Evolutionary conservation across 2,113 vertebrate genomes (phyloP).

Genomic region (Trematocara marginatum): DNA sequence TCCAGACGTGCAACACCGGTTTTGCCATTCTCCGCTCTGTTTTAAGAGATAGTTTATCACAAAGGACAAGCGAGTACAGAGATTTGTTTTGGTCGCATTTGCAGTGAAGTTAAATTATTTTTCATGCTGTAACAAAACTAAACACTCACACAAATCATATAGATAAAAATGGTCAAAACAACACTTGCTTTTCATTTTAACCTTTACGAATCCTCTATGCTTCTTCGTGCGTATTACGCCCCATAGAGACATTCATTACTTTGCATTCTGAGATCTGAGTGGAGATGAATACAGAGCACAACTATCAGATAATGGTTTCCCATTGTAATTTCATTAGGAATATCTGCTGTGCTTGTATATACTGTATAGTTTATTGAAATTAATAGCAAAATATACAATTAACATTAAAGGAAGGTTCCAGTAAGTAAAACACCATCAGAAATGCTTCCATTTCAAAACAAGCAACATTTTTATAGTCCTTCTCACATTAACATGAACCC

Average conservation of each 20-base stretch:
- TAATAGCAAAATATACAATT: not conserved
- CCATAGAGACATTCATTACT: not conserved
- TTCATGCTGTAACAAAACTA: not conserved
- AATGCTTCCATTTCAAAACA: not conserved
- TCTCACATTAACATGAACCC: not conserved
- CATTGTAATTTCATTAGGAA: not conserved
- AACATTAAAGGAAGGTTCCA: fast-evolving
- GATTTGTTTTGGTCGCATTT: not conserved
- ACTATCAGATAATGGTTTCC: not conserved
- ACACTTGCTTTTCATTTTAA: not conserved
- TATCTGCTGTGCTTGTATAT: not conserved
- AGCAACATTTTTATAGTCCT: not conserved
- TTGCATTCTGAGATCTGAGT: not conserved
- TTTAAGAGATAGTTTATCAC: constrained; percentile 10
- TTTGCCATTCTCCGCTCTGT: not conserved
- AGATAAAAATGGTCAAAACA: not conserved
- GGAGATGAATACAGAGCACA: not conserved
- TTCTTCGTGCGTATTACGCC: fast-evolving
- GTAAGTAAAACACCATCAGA: not conserved
- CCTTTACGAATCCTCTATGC: not conserved
- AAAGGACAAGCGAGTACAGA: not conserved
- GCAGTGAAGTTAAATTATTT: not conserved
- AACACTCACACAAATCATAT: not conserved
- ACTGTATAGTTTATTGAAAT: too few relatives aligned
- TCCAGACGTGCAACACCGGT: not conserved